These are phyloP conservation scores for Pan troglodytes DNA, from an alignment of 2,113 vertebrate species.

Conservation along the genomic window NHGRI_mPanTro3-v2.1_pri NC_072415.2:37864001-37864500, in stretches of 20 bases:
- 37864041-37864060: not conserved
- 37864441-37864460: not conserved
- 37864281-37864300: not conserved
- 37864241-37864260: not conserved
- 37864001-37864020: not conserved
- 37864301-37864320: not conserved
- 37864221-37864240: not conserved
- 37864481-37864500: slow-evolving; percentile 42
- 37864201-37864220: not conserved
- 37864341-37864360: not conserved
- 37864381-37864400: not conserved
- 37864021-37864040: not conserved
- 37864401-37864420: not conserved
- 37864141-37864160: not conserved
- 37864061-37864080: not conserved
- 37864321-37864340: not conserved
- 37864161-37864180: not conserved
- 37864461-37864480: not conserved
- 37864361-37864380: not conserved
- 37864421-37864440: not conserved
- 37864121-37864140: not conserved
- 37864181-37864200: not conserved
- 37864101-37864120: not conserved
- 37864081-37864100: not conserved
- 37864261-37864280: not conserved